These are phyloP conservation scores for Champsocephalus esox DNA, from an alignment of 2,797 vertebrate species.

Conservation along the genomic window DNA sequence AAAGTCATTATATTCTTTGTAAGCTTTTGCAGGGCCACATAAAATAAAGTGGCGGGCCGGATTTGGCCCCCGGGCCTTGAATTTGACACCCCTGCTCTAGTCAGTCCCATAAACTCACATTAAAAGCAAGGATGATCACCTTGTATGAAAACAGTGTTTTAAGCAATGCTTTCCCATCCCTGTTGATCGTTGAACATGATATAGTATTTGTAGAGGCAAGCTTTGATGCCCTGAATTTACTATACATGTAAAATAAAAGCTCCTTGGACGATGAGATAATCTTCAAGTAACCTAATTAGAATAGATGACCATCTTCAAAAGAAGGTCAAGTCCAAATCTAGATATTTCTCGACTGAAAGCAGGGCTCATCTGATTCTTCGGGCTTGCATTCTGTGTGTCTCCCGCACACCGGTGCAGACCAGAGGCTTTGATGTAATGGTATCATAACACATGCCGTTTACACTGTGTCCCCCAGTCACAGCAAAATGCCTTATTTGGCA, in stretches of 20 bases:
- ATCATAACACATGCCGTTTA: slow-evolving; percentile 61
- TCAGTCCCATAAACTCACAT: slow-evolving; percentile 38
- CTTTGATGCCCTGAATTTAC: slow-evolving; percentile 59
- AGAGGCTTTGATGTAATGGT: slow-evolving; percentile 61
- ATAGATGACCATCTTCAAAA: slow-evolving; percentile 63
- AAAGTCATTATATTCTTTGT: no score
- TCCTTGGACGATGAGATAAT: slow-evolving; percentile 63
- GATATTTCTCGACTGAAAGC: slow-evolving; percentile 50
- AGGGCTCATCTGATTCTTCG: slow-evolving; percentile 60
- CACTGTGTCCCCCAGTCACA: slow-evolving; percentile 35
- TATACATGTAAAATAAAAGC: slow-evolving; percentile 57
- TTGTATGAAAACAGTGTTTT: slow-evolving; percentile 41
- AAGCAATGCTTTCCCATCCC: slow-evolving; percentile 34
- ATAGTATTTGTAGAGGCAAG: slow-evolving; percentile 15
- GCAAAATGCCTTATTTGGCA: slow-evolving; percentile 58
- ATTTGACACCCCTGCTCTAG: slow-evolving; percentile 5
- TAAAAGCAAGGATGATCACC: slow-evolving; percentile 39
- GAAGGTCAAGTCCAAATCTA: slow-evolving; percentile 65
- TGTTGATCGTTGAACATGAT: slow-evolving; percentile 27
- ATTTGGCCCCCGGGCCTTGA: no score
- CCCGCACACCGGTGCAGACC: slow-evolving; percentile 44
- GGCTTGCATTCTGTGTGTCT: slow-evolving; percentile 53
- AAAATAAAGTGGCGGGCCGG: no score
- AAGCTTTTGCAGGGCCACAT: no score
- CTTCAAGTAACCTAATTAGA: slow-evolving; percentile 71